These are phyloP conservation scores for Amphipoea lucens DNA, from an alignment of 2,888 invertebrate species.

Conservation along the genomic window DNA sequence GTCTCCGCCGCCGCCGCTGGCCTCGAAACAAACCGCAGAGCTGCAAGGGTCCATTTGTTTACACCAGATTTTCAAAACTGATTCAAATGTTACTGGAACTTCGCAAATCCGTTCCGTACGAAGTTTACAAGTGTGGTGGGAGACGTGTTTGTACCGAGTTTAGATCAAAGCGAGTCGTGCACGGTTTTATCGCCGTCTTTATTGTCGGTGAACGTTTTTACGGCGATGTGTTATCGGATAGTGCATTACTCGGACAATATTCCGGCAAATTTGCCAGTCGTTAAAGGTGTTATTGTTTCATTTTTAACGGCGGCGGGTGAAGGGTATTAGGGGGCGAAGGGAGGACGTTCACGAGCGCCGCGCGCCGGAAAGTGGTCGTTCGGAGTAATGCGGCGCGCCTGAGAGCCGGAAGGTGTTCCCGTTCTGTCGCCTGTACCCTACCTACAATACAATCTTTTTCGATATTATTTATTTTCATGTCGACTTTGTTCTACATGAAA, in stretches of 20 bases:
- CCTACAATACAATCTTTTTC: conserved; percentile 27
- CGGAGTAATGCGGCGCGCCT: conserved; percentile 55
- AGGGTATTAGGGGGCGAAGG: conserved; percentile 2
- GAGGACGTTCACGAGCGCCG: conserved; percentile 55
- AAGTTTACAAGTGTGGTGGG: conserved; percentile 35
- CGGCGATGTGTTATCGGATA: conserved; percentile 54
- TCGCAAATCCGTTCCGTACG: conserved; percentile 47
- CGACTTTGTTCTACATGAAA: conserved; percentile 1
- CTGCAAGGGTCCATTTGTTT: conserved; percentile 67
- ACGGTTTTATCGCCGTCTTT: conserved; percentile 46
- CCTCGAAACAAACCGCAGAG: conserved; percentile 68
- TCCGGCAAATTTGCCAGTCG: conserved; percentile 62
- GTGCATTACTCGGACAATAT: conserved; percentile 61
- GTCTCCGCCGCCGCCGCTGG: conserved; percentile 19
- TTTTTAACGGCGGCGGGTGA: conserved; percentile 48
- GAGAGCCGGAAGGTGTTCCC: conserved; percentile 60
- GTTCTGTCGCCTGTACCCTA: conserved; percentile 20
- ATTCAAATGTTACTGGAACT: conserved; percentile 62
- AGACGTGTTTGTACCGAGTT: conserved; percentile 44
- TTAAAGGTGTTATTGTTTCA: conserved; percentile 67
- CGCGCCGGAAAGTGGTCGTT: conserved; percentile 63
- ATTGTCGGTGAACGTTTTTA: conserved; percentile 50
- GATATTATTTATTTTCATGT: conserved; percentile 32
- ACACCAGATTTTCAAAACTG: conserved; percentile 66
- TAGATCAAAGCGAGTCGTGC: conserved; percentile 55